phyloP scores from a whole-genome alignment of 2,888 invertebrate species.

The Nesidiocoris tenuis region DNA sequence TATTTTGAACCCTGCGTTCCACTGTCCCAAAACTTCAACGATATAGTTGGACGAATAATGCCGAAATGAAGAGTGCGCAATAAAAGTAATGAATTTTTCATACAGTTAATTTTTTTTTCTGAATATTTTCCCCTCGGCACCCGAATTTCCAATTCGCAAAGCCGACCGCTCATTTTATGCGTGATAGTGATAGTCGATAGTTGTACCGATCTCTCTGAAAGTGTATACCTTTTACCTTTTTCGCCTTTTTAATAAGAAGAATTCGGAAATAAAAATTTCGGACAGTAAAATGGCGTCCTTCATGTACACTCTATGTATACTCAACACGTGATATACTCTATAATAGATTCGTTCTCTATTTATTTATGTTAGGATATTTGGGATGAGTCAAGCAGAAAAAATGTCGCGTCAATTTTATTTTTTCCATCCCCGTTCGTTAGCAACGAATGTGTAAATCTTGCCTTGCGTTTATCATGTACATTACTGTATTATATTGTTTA shows the following conservation, averaged over 20 bases:
- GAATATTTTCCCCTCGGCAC: neutral
- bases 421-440: constrained; percentile 2
- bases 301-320: constrained; percentile 49
- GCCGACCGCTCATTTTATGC: constrained; percentile 29
- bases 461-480: constrained; percentile 26
- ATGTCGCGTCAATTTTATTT: constrained; percentile 30
- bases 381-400: constrained; percentile 30
- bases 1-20: neutral
- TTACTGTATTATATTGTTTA: constrained; percentile 39
- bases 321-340: constrained; percentile 49
- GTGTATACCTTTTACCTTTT: constrained; percentile 46
- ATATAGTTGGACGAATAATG: too few species aligned
- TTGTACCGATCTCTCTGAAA: constrained; percentile 49
- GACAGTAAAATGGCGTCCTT: constrained; percentile 46
- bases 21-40: neutral
- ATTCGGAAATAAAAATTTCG: neutral
- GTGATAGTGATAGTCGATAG: constrained; percentile 48
- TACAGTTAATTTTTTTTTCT: too few species aligned
- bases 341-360: constrained; percentile 47
- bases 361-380: constrained; percentile 46
- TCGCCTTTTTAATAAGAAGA: constrained; percentile 45
- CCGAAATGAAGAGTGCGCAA: neutral
- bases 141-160: neutral
- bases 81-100: too few species aligned
- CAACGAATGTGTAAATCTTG: constrained; percentile 3